A percentile compares a stretch with the other conserved stretches of the same genome.
These are phyloP conservation scores for Torymus aiolomorphi DNA, from an alignment of 2,888 invertebrate genomes.

Conservation along the genomic window DNA sequence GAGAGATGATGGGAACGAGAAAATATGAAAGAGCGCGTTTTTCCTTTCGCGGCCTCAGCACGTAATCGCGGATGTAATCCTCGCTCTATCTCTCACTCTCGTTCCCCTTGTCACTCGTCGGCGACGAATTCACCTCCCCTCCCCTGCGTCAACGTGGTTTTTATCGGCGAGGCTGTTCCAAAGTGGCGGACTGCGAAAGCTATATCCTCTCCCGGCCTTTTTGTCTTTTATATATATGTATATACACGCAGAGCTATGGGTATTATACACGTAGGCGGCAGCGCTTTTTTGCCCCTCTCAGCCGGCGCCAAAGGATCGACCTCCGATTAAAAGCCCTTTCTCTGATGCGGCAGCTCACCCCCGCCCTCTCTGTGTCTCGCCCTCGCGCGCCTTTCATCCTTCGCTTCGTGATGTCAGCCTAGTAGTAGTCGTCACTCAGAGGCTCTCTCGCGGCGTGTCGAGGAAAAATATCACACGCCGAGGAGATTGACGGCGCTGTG, in stretches of 20 bases:
- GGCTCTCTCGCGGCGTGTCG: slow-evolving; percentile 23
- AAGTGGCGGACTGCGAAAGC: slow-evolving; percentile 26
- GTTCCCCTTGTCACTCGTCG: slow-evolving; percentile 61
- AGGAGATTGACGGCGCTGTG: too few relatives aligned
- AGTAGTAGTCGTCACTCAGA: not conserved
- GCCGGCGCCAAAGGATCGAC: slow-evolving; percentile 40
- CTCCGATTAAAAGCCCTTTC: slow-evolving; percentile 51
- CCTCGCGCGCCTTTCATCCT: not conserved
- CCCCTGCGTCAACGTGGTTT: slow-evolving; percentile 25
- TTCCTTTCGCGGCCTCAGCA: slow-evolving; percentile 48
- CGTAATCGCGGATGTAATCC: slow-evolving; percentile 60
- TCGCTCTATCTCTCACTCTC: too few relatives aligned
- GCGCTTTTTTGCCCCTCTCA: slow-evolving; percentile 13
- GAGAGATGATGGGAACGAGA: slow-evolving; percentile 20
- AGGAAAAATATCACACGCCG: too few relatives aligned
- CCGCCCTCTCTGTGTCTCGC: not conserved
- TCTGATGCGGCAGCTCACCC: not conserved
- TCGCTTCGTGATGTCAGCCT: slow-evolving; percentile 21
- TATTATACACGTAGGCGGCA: too few relatives aligned
- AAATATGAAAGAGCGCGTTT: slow-evolving; percentile 19
- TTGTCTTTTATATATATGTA: slow-evolving; percentile 10
- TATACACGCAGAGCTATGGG: not conserved
- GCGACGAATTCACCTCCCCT: slow-evolving; percentile 40
- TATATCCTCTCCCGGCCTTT: not conserved
- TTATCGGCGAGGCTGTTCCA: slow-evolving; percentile 39